Evolutionary conservation across 2,888 invertebrate species (phyloP).

Genomic region (Icerya purchasi): DNA sequence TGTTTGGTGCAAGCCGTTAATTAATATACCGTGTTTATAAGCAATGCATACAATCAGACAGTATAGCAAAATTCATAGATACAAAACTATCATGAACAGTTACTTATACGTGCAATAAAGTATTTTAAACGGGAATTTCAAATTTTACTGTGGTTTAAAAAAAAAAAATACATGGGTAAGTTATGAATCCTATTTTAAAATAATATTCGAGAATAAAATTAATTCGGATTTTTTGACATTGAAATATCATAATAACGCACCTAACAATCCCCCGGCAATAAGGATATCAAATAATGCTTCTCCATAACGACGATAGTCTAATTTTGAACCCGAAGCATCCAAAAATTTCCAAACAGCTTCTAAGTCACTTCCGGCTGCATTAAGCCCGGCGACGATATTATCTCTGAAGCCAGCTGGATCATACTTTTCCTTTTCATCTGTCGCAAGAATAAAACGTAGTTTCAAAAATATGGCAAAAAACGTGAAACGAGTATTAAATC

Average conservation of each 20-base stretch:
- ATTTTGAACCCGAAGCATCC: slow-evolving; percentile 83
- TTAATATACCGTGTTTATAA: no score
- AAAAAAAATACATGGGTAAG: slow-evolving; percentile 11
- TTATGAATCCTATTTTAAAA: not conserved
- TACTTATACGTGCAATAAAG: no score
- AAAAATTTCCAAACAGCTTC: slow-evolving; percentile 88
- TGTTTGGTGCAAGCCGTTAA: no score
- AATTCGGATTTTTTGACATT: not conserved
- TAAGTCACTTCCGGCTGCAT: slow-evolving; percentile 84
- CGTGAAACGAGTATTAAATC: not conserved
- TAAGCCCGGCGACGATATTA: slow-evolving; percentile 82
- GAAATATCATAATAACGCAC: slow-evolving; percentile 29
- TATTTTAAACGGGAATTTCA: not conserved
- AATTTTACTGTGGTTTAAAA: slow-evolving; percentile 1
- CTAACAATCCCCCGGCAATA: slow-evolving; percentile 87
- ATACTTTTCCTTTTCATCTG: slow-evolving; percentile 99
- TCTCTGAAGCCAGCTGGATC: slow-evolving; percentile 96
- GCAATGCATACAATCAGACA: no score
- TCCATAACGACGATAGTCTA: slow-evolving; percentile 94
- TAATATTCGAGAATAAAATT: no score
- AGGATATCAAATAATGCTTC: slow-evolving; percentile 94
- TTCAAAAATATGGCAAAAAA: not conserved
- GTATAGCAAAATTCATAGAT: no score
- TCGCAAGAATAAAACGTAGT: slow-evolving; percentile 18
- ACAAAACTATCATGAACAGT: no score